These are phyloP conservation scores for Diloba caeruleocephala DNA, from an alignment of 2,888 invertebrate species.

Conservation along the genomic window DNA sequence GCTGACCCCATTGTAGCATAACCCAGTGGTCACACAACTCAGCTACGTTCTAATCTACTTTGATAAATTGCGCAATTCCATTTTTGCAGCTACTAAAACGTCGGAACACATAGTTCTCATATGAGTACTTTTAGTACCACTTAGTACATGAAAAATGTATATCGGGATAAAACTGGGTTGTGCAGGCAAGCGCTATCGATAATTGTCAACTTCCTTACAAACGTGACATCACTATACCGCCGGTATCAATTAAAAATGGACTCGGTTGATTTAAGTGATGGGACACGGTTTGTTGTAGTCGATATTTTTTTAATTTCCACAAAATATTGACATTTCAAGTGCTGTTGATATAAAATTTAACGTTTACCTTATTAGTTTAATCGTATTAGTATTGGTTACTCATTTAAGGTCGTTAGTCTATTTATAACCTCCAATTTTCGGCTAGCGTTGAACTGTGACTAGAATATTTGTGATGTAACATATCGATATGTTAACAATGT, in stretches of 20 bases:
- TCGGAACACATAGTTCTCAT: background rate
- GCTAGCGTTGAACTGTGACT: no score
- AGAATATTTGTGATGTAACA: no score
- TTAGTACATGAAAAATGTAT: constrained; percentile 13
- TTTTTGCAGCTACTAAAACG: constrained; percentile 11
- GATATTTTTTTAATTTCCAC: constrained; percentile 28
- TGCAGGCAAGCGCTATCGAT: constrained; percentile 50
- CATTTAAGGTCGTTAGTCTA: no score
- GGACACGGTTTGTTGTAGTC: constrained; percentile 37
- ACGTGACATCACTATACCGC: constrained; percentile 49
- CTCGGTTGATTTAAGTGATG: constrained; percentile 58
- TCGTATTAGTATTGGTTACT: no score
- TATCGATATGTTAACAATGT: no score
- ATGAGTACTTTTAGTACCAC: constrained; percentile 15
- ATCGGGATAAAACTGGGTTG: constrained; percentile 3
- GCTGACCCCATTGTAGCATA: no score
- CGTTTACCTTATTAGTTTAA: constrained; percentile 14
- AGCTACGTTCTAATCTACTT: no score
- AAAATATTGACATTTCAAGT: background rate
- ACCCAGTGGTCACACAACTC: no score
- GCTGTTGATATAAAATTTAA: no score
- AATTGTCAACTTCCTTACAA: constrained; percentile 57
- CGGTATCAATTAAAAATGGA: constrained; percentile 68
- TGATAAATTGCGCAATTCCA: constrained; percentile 5
- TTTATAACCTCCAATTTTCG: no score